Evolutionary conservation across 2,113 vertebrate genomes (phyloP).

Genomic region (Hipposideros armiger): DNA sequence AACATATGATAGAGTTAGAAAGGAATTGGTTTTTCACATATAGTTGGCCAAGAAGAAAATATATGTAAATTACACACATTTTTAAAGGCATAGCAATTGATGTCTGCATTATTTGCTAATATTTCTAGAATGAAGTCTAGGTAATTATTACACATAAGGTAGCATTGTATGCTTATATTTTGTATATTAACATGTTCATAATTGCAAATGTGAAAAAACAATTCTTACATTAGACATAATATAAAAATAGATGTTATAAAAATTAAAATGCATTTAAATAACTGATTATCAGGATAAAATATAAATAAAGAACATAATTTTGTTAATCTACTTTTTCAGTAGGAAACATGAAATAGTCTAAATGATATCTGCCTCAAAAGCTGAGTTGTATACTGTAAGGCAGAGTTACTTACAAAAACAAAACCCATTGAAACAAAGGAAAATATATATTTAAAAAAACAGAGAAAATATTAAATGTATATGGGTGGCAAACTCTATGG

Average conservation of each 20-base stretch:
- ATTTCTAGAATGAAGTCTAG: neutral
- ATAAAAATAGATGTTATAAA: neutral
- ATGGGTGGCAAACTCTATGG: conserved; percentile 36
- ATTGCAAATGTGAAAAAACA: neutral
- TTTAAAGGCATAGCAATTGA: neutral
- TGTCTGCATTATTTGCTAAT: neutral
- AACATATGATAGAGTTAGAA: neutral
- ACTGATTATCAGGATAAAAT: neutral
- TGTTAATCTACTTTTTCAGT: neutral
- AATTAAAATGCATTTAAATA: neutral
- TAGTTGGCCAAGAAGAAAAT: neutral
- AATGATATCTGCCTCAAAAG: conserved; percentile 73
- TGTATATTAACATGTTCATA: neutral
- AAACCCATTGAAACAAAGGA: conserved; percentile 43
- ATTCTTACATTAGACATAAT: neutral
- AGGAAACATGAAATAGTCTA: conserved; percentile 56
- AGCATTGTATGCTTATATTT: neutral
- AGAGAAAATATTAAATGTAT: conserved; percentile 49
- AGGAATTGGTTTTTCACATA: neutral
- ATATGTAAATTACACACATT: neutral
- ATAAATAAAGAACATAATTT: neutral
- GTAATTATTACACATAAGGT: neutral
- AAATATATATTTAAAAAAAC: neutral
- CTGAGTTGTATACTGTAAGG: conserved; percentile 61
- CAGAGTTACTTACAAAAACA: conserved; percentile 62